A percentile compares a stretch with the other conserved stretches of the same genome.
Evolutionary conservation across 2,113 vertebrate species (phyloP).

Genomic region (Calidris pugnax): DNA sequence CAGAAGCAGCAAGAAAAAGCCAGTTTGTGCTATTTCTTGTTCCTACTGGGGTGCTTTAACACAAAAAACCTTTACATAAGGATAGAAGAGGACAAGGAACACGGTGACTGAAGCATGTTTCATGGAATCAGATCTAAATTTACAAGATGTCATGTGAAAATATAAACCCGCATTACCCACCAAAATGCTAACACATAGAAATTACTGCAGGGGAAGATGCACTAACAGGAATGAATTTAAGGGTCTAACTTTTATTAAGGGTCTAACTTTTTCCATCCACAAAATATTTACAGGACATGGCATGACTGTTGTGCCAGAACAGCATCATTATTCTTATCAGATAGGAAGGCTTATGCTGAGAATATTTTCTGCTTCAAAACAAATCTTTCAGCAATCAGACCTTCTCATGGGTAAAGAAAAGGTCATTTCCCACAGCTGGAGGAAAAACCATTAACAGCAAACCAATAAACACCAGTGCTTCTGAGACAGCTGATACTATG

Average conservation of each 20-base stretch:
- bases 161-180: neutral
- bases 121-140: neutral
- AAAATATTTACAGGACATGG: neutral
- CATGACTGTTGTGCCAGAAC: neutral
- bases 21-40: neutral
- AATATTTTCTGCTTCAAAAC: conserved; percentile 26
- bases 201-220: neutral
- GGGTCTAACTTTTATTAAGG: neutral
- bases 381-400: conserved; percentile 14
- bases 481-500: neutral
- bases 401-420: neutral
- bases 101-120: neutral
- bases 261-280: neutral
- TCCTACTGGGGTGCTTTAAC: neutral
- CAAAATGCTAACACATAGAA: neutral
- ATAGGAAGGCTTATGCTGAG: neutral
- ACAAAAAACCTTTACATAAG: neutral
- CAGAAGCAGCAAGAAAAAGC: neutral
- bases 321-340: conserved; percentile 20
- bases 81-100: neutral
- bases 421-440: conserved; percentile 16
- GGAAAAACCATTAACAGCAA: conserved; percentile 23
- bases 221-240: neutral
- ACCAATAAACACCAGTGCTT: neutral
- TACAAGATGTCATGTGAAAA: neutral